Base-by-base conservation (phyloP, 2,113 vertebrate species). In the Pygathrix nemaeus region DNA sequence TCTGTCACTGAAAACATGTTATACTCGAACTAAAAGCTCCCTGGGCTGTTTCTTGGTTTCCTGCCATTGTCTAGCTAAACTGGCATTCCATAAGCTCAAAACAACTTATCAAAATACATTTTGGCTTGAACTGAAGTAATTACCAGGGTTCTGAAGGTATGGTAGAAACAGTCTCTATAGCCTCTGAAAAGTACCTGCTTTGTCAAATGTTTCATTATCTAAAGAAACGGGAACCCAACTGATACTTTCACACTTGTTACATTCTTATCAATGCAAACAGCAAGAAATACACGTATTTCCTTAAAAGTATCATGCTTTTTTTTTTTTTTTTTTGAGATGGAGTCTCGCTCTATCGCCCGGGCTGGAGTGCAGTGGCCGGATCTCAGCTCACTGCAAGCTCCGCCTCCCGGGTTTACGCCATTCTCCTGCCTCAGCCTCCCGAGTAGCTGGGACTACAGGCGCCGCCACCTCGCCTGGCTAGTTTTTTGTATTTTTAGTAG, bases 71-170 rank as follows among this genome's bases (percentile, higher is more conserved):
- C 98, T 96, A 98, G 93, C 97, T 96, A 93, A 21, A 40, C 90
- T 73, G 97, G 82, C 59, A 97, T 79, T 93, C 75, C 88, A 96
- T 20, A 43, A 57, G 59, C 83, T 97, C 94, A 96, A 75, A 96
- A 90, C 59, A 90, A 96, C 97, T 98, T 96, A 95, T 96, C 92
- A 96, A 97, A 98, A 97, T 66, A 97, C n/a, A 80, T 72, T 93
- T 87, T 94, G 45, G 13, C 95, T 95, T 96, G 50, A 55, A 96
- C 81, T 98, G 91, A 98, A 96, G 96, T 64, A 96, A 89, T 88
- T 89, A 82, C 90, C 70, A 32, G 38, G 35, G 89, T 90, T 98
- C 90, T 73, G 93, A 97, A 94, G 79, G 90, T 72, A 87, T 6
- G 57, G 57, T 89, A 94, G 68, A 43, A 80, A 59, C 13, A 27